Evolutionary conservation across 1,140 invertebrate genomes (phyloP), one percentile per base, ranked within the genome.

Genomic region (Papilio glaucus): DNA sequence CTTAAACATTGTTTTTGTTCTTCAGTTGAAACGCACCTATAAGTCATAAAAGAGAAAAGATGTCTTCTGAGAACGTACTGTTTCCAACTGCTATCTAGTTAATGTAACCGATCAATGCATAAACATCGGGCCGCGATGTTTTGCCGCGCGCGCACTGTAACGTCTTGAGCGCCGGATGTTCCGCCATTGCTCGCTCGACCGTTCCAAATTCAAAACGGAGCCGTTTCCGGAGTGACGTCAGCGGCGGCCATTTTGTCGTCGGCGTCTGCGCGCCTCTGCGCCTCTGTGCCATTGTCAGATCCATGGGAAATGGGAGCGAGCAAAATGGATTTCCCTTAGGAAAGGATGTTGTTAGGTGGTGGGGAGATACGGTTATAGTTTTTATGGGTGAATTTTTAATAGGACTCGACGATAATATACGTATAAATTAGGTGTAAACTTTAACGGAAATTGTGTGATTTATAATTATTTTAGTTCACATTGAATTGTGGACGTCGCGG

Each of bases 191-290:
- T 86, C 88, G 88, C 85, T 92, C 88, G 90, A 92, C 89, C 90
- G 89, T 90, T 89, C 87, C 86, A 86, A 92, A 92, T 90, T 92
- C 87, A 90, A 89, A 91, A 91, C 89, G 90, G 89, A 91, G 90
- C 83, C 81, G 85, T 85, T 92, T 92, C 90, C 90, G 90, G 88
- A 79, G 85, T 90, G 89, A 91, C 89, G 89, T 91, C 90, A 92
- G 41, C 80, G 81, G 69, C 83, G 73, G 90, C 90, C 90, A 92
- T 92, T 90, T 92, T 92, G 86, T 77, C 78, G 82, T 85, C 89
- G 86, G 82, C 85, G 83, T 81, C 81, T 82, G 84, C 77, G 83
- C 87, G 72, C 69, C 75, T n/a, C n/a, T 71, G 62, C 15, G 65
- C 21, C 21, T 18, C 49, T 57, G 49, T 57, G 49, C 75, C 57